Evolutionary conservation across 2,797 vertebrate genomes (phyloP), one percentile per base, ranked within the genome.

Genomic region (Esox masquinongy): DNA sequence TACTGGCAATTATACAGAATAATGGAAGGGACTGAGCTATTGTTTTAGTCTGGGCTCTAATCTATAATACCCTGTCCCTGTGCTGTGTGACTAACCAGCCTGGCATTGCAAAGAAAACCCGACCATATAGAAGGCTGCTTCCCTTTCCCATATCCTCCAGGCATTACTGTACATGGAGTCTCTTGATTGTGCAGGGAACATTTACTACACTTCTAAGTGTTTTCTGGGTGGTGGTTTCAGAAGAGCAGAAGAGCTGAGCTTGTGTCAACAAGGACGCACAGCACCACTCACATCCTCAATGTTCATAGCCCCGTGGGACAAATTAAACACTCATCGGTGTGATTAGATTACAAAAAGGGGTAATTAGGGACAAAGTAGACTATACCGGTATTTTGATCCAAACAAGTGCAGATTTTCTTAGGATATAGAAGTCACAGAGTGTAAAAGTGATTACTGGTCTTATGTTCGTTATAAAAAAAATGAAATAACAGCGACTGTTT

Each of bases 21-120:
- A 39, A 43, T 26, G 77, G 79, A 81, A 75, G 84, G 74, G 72
- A 88, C 82, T 90, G 86, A 85, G 84, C 79, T 83, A 3, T 22
- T 68, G 84, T 74, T 84, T 88, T 87, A 84, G 84, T 86, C 82
- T 86, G 74, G 51, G 81, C 78, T 85, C 80, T 87, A 82, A 88
- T 91, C 83, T 80, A 19, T 17, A 74, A 59, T 31, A 79, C 73
- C 12, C 43, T 2, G 43, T 47, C 43, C 43, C 43, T 24, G 49
- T 53, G 43, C 26, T 15, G 12, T 24, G 31, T 24, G 43, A 29
- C 68, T 4, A 70, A 51, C 49, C 76, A 78, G 79, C 74, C 76
- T 24, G 74, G 79, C 61, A 80, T 78, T 78, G 50, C 68, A 70
- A 51, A 70, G 43, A 12, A n/a, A 39, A 39, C 67, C 67, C 12